Evolutionary conservation across 1,140 invertebrate genomes (phyloP).

Genomic region (Drosophila tsacasi): DNA sequence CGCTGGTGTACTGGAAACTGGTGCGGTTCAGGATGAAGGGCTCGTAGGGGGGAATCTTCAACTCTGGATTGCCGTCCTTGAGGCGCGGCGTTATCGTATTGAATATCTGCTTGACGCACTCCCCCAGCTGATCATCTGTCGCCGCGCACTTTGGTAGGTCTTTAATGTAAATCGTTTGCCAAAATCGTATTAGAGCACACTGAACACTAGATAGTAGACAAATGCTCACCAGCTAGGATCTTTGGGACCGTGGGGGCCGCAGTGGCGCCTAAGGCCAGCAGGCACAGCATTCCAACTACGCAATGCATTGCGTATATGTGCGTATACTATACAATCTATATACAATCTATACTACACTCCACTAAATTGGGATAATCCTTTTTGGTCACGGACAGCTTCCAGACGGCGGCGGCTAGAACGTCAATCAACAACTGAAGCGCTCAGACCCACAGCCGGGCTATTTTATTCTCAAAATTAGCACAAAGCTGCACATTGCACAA

Average conservation of each 20-base stretch:
- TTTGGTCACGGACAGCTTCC: conserved; percentile 2
- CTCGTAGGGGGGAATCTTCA: conserved; percentile 76
- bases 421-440: conserved; percentile 53
- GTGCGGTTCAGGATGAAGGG: conserved; percentile 66
- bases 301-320: conserved; percentile 37
- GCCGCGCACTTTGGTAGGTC: conserved; percentile 60
- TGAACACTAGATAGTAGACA: not conserved
- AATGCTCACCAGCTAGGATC: conserved; percentile 42
- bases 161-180: not conserved
- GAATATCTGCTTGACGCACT: conserved; percentile 66
- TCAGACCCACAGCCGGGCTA: conserved; percentile 27
- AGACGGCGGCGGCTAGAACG: conserved; percentile 47
- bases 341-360: conserved; percentile 8
- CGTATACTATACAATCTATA: not conserved
- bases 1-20: conserved; percentile 68
- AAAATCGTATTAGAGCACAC: not conserved
- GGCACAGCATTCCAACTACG: conserved; percentile 36
- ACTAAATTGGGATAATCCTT: conserved; percentile 21
- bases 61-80: conserved; percentile 51
- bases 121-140: conserved; percentile 52
- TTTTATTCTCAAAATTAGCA: conserved; percentile 71
- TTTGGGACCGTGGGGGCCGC: conserved; percentile 45
- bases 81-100: conserved; percentile 58
- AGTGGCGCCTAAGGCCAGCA: conserved; percentile 29
- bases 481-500: conserved; percentile 34